These are phyloP conservation scores for Cynopterus brachyotis DNA, from an alignment of 2,113 vertebrate genomes.

Conservation along the genomic window DNA sequence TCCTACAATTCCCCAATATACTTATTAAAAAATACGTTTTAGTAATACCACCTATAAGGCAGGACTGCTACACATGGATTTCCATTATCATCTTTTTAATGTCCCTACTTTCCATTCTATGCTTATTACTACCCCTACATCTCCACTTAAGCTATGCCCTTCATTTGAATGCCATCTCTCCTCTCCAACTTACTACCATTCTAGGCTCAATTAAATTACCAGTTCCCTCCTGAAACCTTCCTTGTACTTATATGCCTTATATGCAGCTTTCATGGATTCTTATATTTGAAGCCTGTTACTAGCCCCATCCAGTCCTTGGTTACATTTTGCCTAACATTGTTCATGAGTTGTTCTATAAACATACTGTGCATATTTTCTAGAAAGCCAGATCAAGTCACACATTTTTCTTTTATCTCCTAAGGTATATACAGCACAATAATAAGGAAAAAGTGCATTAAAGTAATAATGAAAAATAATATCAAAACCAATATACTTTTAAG, in stretches of 20 bases:
- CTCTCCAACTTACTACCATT: not conserved
- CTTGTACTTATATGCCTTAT: not conserved
- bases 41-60: not conserved
- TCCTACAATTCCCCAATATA: not conserved
- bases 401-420: slow-evolving; percentile 17
- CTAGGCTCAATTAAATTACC: not conserved
- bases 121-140: not conserved
- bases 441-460: not conserved
- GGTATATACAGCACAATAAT: not conserved
- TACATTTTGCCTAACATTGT: not conserved
- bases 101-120: not conserved
- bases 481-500: not conserved
- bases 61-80: not conserved
- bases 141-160: not conserved
- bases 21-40: not conserved
- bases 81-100: not conserved
- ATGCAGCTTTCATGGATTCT: not conserved
- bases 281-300: not conserved
- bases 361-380: not conserved
- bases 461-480: not conserved
- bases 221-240: not conserved
- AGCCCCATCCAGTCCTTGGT: not conserved
- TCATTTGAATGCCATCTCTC: not conserved
- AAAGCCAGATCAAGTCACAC: not conserved
- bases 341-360: not conserved